phyloP scores from a whole-genome alignment of 1,140 invertebrate species.

The Pollicipes pollicipes region DNA sequence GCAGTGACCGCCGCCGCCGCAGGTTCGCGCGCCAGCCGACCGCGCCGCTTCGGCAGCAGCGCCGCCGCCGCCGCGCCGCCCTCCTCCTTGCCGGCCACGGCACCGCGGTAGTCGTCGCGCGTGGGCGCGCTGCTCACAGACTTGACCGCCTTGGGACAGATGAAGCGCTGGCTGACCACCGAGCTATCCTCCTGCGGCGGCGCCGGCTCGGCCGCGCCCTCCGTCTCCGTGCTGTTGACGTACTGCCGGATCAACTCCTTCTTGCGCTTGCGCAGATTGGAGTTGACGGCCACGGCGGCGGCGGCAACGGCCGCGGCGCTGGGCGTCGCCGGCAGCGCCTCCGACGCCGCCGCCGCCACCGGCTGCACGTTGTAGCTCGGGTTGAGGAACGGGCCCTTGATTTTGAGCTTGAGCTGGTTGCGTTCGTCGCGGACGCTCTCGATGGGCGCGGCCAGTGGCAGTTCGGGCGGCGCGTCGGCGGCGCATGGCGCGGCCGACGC shows the following conservation, averaged over 20 bases:
- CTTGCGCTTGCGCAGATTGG: conserved; percentile 52
- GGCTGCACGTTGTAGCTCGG: conserved; percentile 40
- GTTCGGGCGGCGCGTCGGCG: not conserved
- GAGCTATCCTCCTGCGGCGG: conserved; percentile 21
- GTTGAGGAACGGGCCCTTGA: conserved; percentile 66
- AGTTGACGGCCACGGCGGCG: conserved; percentile 26
- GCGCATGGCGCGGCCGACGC: not conserved
- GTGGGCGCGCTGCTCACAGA: conserved; percentile 68
- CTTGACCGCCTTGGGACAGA: conserved; percentile 66
- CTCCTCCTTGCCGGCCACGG: conserved; percentile 14
- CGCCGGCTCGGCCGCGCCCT: conserved; percentile 40
- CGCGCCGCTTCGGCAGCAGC: conserved; percentile 7
- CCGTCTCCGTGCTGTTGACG: conserved; percentile 72
- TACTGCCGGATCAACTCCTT: conserved; percentile 69
- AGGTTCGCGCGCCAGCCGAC: conserved; percentile 20
- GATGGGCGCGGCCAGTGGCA: not conserved
- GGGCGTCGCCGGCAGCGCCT: conserved; percentile 22
- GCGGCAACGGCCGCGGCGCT: conserved; percentile 26
- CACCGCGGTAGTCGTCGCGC: conserved; percentile 46
- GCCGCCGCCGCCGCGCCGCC: conserved; percentile 13
- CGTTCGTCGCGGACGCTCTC: not conserved
- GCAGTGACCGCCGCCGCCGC: conserved; percentile 9
- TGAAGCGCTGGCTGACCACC: conserved; percentile 33
- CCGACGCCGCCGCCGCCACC: conserved; percentile 25
- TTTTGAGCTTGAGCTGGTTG: conserved; percentile 74